phyloP scores from a whole-genome alignment of 2,888 invertebrate genomes.

The Rotaria macrura region DNA sequence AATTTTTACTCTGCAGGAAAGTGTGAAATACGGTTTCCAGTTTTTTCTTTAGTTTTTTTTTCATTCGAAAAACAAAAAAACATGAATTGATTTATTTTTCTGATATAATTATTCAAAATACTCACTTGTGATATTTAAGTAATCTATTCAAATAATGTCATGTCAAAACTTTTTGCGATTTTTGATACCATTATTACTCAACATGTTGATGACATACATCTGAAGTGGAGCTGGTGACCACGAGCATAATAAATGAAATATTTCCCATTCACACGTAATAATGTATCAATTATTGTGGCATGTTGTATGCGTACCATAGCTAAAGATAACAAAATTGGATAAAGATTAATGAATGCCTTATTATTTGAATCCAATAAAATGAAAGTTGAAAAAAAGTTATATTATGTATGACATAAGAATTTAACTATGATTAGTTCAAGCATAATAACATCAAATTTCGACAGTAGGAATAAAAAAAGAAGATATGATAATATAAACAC shows the following conservation, averaged over 20 bases:
- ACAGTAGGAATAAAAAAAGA: slow-evolving; percentile 44
- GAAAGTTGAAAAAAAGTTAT: neutral
- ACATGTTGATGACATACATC: neutral
- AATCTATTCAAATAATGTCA: neutral
- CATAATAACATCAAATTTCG: slow-evolving; percentile 51
- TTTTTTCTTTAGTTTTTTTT: neutral
- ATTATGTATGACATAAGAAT: slow-evolving; percentile 39
- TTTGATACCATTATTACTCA: neutral
- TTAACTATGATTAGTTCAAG: slow-evolving; percentile 47
- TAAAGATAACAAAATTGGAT: neutral
- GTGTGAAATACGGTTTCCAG: neutral
- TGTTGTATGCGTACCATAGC: neutral
- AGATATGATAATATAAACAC: slow-evolving; percentile 47
- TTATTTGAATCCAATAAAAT: neutral
- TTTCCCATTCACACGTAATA: neutral
- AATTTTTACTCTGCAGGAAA: neutral
- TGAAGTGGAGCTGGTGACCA: neutral
- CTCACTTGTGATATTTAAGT: neutral
- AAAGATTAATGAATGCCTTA: neutral
- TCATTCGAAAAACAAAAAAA: neutral
- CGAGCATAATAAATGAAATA: neutral
- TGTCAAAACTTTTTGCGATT: neutral
- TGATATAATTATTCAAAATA: no score
- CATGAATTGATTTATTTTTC: neutral
- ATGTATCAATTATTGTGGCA: neutral